A percentile compares a stretch with the other conserved stretches of the same genome.
phyloP scores from a whole-genome alignment of 2,797 vertebrate genomes.

The Arrhamphus sclerolepis region DNA sequence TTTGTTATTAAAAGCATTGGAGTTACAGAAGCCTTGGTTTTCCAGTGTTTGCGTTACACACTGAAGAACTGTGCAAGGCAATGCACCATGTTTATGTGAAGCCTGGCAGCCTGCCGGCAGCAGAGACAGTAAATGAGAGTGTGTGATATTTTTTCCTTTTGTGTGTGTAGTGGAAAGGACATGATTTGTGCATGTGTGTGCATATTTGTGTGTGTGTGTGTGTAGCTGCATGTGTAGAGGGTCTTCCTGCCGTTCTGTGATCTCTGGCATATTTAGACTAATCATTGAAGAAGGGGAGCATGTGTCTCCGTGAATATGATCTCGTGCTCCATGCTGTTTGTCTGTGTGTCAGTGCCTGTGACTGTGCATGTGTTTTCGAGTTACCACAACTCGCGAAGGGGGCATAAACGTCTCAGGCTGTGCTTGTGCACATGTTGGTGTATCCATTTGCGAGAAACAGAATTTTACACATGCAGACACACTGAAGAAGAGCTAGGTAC shows the following conservation, averaged over 20 bases:
- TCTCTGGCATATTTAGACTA: slow-evolving; percentile 72
- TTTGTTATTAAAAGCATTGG: slow-evolving; percentile 28
- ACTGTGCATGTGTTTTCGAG: slow-evolving; percentile 14
- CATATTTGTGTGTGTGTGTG: slow-evolving; percentile 7
- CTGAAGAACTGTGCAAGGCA: slow-evolving; percentile 66
- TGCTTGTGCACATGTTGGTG: slow-evolving; percentile 54
- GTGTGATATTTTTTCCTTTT: slow-evolving; percentile 18
- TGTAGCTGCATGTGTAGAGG: slow-evolving; percentile 27
- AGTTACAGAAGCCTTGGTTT: slow-evolving; percentile 11
- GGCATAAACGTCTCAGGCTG: slow-evolving; percentile 68
- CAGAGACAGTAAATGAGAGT: slow-evolving; percentile 52
- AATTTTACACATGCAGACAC: slow-evolving; percentile 28
- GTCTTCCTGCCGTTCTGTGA: slow-evolving; percentile 65
- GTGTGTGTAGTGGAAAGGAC: slow-evolving; percentile 12
- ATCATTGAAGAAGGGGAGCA: slow-evolving; percentile 68
- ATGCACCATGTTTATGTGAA: slow-evolving; percentile 68
- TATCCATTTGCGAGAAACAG: slow-evolving; percentile 10
- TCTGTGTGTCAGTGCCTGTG: slow-evolving; percentile 19
- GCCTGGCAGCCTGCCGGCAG: slow-evolving; percentile 67
- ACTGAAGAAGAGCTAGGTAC: slow-evolving; percentile 21
- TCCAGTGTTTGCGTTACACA: slow-evolving; percentile 65
- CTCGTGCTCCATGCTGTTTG: slow-evolving; percentile 52
- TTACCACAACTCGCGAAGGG: slow-evolving; percentile 55
- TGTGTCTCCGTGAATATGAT: slow-evolving; percentile 69
- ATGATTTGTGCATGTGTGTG: slow-evolving; percentile 13